phyloP scores from a whole-genome alignment of 2,113 vertebrate genomes.

The Limnothrissa miodon region DNA sequence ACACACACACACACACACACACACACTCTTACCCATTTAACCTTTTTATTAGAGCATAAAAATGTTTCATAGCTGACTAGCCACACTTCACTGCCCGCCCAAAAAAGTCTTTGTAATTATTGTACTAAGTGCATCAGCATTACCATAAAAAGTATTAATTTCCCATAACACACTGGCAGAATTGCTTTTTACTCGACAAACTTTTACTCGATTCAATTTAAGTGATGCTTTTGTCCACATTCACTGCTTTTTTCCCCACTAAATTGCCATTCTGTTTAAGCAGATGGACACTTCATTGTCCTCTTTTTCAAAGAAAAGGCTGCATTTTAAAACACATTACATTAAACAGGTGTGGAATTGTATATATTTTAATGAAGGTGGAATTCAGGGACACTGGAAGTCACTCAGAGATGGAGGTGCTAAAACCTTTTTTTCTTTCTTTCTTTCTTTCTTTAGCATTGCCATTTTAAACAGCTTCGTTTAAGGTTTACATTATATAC shows the following conservation, averaged over 20 bases:
- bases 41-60: not conserved
- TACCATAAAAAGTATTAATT: constrained; percentile 1
- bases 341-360: not conserved
- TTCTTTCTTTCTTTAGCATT: no score
- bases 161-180: not conserved
- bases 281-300: not conserved
- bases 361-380: not conserved
- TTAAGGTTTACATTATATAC: no score
- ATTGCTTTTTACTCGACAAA: constrained; percentile 19
- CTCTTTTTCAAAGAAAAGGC: not conserved
- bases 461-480: no score
- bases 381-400: no score
- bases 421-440: not conserved
- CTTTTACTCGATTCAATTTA: constrained; percentile 16
- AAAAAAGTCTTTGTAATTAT: not conserved
- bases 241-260: not conserved
- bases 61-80: not conserved
- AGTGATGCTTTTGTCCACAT: not conserved
- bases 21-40: not conserved
- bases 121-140: not conserved
- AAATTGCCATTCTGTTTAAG: not conserved
- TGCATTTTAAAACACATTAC: not conserved
- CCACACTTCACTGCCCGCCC: not conserved
- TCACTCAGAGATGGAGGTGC: no score
- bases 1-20: not conserved